Conservation (phyloP, 1,140 invertebrate species). For the Bombus fervidus region DNA sequence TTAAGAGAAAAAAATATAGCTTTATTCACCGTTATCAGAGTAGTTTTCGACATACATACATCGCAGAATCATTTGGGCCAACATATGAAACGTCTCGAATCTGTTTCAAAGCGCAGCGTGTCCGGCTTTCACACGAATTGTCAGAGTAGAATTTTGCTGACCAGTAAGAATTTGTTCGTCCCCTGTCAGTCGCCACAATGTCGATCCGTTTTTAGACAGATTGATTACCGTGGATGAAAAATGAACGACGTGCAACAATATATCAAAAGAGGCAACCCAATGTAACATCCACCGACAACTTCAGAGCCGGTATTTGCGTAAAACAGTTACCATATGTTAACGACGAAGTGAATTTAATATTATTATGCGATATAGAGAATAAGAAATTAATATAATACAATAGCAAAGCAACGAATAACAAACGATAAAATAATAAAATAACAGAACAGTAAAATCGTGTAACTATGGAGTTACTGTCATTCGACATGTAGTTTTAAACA, state of each 20-base stretch:
- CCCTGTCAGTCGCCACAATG: constrained; percentile 22
- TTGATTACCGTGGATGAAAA: constrained; percentile 35
- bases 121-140: neutral
- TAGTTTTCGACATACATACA: neutral
- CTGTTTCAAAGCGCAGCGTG: neutral
- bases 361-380: neutral
- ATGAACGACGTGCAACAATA: constrained; percentile 3
- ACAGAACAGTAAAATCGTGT: too few species aligned
- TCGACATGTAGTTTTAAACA: too few species aligned
- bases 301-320: neutral
- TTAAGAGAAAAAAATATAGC: too few species aligned
- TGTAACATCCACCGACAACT: neutral
- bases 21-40: neutral
- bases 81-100: neutral
- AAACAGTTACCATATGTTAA: neutral
- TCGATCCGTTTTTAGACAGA: constrained; percentile 40
- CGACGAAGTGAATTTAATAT: too few species aligned
- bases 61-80: neutral
- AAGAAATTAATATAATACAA: neutral
- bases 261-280: constrained; percentile 4
- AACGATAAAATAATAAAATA: too few species aligned
- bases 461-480: too few species aligned
- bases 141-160: constrained; percentile 32
- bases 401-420: too few species aligned
- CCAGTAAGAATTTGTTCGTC: constrained; percentile 38